Conservation (phyloP, 2,888 invertebrate genomes). For the Stegana nigrithorax region DNA sequence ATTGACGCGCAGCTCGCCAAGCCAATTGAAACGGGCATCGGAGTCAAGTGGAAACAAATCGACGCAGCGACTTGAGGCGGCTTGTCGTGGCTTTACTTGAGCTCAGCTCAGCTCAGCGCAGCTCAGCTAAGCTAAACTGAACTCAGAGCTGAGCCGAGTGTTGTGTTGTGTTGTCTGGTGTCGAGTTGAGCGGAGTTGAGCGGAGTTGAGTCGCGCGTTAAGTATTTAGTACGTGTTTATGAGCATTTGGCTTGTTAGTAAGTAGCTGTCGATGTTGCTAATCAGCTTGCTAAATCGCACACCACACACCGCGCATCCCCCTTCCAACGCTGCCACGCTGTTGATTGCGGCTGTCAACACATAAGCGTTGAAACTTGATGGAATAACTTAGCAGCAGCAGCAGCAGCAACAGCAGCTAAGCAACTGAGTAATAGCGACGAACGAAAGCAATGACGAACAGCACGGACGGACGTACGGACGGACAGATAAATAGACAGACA, state of each 20-base stretch:
- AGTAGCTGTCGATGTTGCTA: slow-evolving; percentile 41
- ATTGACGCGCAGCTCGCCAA: slow-evolving; percentile 2
- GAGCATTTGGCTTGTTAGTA: slow-evolving; percentile 15
- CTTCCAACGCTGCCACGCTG: too few species aligned
- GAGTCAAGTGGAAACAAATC: slow-evolving; percentile 11
- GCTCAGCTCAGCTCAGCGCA: too few species aligned
- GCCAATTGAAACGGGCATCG: slow-evolving; percentile 40
- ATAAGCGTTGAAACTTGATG: slow-evolving; percentile 49
- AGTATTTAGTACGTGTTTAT: slow-evolving; percentile 46
- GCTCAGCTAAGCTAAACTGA: too few species aligned
- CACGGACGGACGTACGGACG: neutral
- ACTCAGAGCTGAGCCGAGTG: too few species aligned
- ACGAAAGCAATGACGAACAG: neutral
- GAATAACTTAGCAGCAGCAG: slow-evolving; percentile 30
- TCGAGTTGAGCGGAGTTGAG: neutral
- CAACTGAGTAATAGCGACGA: neutral
- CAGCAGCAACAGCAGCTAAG: neutral
- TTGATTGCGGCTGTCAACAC: slow-evolving; percentile 1
- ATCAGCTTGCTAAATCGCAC: too few species aligned
- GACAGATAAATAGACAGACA: neutral
- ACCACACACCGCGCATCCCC: too few species aligned
- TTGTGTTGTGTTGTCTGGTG: too few species aligned
- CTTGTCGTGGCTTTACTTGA: too few species aligned
- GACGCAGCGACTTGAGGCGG: neutral
- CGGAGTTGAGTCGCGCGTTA: neutral